These are phyloP conservation scores for Agelaius tricolor DNA, from an alignment of 2,113 vertebrate species.

Conservation along the genomic window DNA sequence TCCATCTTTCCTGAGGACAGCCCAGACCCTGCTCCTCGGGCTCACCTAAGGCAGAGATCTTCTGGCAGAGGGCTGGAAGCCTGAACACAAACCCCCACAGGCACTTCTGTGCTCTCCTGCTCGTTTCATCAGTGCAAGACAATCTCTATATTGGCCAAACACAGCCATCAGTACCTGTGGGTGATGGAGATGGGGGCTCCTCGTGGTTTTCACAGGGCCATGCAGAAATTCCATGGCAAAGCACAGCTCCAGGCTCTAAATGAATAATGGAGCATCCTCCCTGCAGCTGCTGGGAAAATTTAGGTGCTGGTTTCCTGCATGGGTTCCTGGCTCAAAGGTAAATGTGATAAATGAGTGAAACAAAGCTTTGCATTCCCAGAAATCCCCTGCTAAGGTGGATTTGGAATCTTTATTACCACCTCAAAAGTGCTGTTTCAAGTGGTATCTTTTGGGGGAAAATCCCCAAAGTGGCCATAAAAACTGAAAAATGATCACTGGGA, in stretches of 20 bases:
- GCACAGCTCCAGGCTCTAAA: neutral
- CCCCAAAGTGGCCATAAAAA: neutral
- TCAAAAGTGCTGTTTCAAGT: neutral
- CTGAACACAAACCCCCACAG: neutral
- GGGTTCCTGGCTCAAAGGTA: neutral
- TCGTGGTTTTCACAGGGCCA: accelerated
- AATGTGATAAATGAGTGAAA: neutral
- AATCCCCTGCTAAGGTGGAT: neutral
- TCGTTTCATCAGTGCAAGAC: neutral
- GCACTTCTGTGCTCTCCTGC: neutral
- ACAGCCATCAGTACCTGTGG: neutral
- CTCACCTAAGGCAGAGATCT: neutral
- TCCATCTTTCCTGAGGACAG: neutral
- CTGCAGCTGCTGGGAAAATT: neutral
- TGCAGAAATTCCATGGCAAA: neutral
- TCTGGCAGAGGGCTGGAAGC: neutral
- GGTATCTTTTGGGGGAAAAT: neutral
- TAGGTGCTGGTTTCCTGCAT: neutral
- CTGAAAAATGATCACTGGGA: neutral
- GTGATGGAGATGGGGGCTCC: neutral
- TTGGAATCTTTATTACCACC: neutral
- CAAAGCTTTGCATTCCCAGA: neutral
- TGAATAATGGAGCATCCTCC: neutral
- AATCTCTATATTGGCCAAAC: accelerated
- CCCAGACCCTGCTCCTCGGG: neutral